Conservation (phyloP, 2,797 vertebrate genomes). For the Cyprinodon diabolis region DNA sequence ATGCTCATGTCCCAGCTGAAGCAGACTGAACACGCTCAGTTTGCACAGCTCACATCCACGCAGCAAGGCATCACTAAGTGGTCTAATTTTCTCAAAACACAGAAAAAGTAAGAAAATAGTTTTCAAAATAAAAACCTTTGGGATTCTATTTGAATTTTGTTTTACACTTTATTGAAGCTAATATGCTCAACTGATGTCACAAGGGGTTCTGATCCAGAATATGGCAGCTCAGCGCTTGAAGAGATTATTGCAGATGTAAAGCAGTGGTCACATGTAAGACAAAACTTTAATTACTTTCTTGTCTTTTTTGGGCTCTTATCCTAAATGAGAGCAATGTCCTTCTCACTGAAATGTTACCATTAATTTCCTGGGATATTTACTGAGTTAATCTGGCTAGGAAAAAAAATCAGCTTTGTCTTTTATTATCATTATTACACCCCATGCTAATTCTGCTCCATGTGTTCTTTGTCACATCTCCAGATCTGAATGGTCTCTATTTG, state of each 20-base stretch:
- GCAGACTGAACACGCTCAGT: slow-evolving; percentile 67
- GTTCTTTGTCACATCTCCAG: background rate
- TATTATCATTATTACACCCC: background rate
- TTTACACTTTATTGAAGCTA: background rate
- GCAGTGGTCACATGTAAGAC: slow-evolving; percentile 76
- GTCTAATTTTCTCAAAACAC: slow-evolving; percentile 67
- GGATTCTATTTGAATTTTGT: background rate
- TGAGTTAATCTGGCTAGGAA: background rate
- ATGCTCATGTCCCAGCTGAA: slow-evolving; percentile 69
- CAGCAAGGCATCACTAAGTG: slow-evolving; percentile 69
- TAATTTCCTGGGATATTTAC: background rate
- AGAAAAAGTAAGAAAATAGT: slow-evolving; percentile 64
- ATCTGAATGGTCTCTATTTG: background rate
- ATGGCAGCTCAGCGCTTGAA: slow-evolving; percentile 55
- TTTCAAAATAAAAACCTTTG: background rate
- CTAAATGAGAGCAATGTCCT: background rate
- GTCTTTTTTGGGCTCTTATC: background rate
- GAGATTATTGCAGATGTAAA: slow-evolving; percentile 66
- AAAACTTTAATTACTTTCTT: background rate
- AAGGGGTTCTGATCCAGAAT: slow-evolving; percentile 58
- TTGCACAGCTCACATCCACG: slow-evolving; percentile 63
- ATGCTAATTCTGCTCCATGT: background rate
- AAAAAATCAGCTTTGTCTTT: background rate
- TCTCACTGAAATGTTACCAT: background rate
- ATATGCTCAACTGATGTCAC: slow-evolving; percentile 19